phyloP scores from a whole-genome alignment of 2,797 vertebrate genomes.

The Lepus townsendii region DNA sequence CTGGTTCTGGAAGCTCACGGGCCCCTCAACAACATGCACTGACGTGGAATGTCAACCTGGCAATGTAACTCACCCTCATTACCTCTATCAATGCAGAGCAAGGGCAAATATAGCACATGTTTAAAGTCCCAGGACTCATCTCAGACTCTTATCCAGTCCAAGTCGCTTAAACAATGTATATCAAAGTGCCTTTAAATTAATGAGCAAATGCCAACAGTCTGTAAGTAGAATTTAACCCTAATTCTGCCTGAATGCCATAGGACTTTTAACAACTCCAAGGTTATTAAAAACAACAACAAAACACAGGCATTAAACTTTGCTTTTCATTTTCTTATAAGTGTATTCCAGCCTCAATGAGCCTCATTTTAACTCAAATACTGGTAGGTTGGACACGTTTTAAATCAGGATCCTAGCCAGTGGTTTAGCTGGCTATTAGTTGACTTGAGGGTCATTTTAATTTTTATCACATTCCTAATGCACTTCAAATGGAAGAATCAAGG shows the following conservation, averaged over 20 bases:
- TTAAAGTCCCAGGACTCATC: neutral
- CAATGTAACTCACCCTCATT: neutral
- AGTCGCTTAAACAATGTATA: constrained; percentile 3
- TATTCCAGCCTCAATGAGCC: neutral
- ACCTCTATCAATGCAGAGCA: constrained; percentile 20
- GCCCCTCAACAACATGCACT: neutral
- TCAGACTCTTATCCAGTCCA: neutral
- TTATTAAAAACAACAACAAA: constrained; percentile 18
- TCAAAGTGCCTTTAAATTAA: constrained; percentile 31
- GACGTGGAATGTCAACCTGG: constrained; percentile 25
- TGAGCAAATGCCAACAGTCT: neutral
- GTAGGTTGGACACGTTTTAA: neutral
- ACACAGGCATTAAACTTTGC: neutral
- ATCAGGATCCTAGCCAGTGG: neutral
- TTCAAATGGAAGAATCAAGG: neutral
- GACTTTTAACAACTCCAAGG: neutral
- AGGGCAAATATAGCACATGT: constrained; percentile 35
- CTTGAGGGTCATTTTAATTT: neutral
- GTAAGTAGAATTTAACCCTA: neutral
- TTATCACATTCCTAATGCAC: neutral
- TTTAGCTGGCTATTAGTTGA: neutral
- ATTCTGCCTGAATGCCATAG: neutral
- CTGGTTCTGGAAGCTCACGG: neutral
- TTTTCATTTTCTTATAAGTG: constrained; percentile 29
- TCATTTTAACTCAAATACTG: constrained; percentile 6